phyloP scores from a whole-genome alignment of 2,797 vertebrate genomes.

The Sebastes paucispinis region DNA sequence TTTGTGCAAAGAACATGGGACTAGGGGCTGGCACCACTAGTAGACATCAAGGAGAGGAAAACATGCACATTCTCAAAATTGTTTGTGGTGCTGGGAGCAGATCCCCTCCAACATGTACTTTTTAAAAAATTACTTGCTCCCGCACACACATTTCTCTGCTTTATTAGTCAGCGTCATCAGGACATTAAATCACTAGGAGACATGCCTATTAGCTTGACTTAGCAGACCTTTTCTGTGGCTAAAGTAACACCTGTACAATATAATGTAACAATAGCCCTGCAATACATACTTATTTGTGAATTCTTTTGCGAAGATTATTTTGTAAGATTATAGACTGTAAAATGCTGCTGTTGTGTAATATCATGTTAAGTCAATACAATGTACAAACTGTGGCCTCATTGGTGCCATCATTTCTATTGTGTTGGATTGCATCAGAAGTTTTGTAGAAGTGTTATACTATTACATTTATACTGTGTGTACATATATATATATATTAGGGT shows the following conservation, averaged over 20 bases:
- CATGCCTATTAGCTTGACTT: neutral
- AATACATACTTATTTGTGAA: neutral
- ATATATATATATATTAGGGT: too few relatives aligned
- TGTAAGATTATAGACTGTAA: neutral
- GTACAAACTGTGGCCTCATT: neutral
- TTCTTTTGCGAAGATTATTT: neutral
- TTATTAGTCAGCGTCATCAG: too few relatives aligned
- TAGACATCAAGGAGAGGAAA: neutral
- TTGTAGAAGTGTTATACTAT: neutral
- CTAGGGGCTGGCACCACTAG: neutral
- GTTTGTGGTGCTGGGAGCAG: too few relatives aligned
- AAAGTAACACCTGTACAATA: neutral
- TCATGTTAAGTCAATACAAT: too few relatives aligned
- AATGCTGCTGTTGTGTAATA: neutral
- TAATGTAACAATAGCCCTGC: neutral
- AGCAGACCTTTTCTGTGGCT: neutral
- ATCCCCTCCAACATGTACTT: too few relatives aligned
- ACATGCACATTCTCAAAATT: too few relatives aligned
- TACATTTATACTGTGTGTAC: too few relatives aligned
- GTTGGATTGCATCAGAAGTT: neutral
- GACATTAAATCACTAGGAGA: neutral
- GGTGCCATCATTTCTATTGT: neutral
- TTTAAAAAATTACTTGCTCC: too few relatives aligned
- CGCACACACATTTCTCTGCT: too few relatives aligned
- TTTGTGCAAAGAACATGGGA: neutral